A percentile compares a stretch with the other conserved stretches of the same genome.
Evolutionary conservation across 2,113 vertebrate species (phyloP).

Genomic region (Melanerpes formicivorus): DNA sequence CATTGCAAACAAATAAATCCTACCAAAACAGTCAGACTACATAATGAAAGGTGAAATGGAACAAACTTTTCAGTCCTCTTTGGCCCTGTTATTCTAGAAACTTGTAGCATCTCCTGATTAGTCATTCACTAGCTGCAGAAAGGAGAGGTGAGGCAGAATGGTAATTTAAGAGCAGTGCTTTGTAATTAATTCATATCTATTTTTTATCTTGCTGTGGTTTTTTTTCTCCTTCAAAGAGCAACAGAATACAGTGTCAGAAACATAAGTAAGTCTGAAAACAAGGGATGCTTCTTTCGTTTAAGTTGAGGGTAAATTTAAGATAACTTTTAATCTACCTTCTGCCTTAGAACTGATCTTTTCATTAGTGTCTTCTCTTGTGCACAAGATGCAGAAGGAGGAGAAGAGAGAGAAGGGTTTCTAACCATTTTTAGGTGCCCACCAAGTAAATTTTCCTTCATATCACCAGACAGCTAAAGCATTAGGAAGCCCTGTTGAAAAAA

Average conservation of each 20-base stretch:
- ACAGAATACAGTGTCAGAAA: neutral
- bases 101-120: neutral
- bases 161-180: constrained; percentile 33
- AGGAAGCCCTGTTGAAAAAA: neutral
- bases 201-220: neutral
- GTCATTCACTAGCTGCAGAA: neutral
- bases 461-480: neutral
- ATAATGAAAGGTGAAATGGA: neutral
- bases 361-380: neutral
- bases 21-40: neutral
- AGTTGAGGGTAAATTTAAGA: neutral
- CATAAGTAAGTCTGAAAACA: neutral
- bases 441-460: neutral
- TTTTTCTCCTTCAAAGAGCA: constrained; percentile 6
- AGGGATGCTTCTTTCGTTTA: neutral
- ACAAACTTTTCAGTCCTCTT: neutral
- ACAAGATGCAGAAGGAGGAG: neutral
- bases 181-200: constrained; percentile 31
- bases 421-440: neutral
- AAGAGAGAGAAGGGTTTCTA: neutral
- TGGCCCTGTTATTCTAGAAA: neutral
- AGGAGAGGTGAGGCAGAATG: neutral
- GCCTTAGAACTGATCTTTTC: constrained; percentile 3
- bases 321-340: neutral
- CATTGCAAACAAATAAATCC: neutral